phyloP scores from a whole-genome alignment of 2,888 invertebrate genomes.

The Ephialtes manifestator region DNA sequence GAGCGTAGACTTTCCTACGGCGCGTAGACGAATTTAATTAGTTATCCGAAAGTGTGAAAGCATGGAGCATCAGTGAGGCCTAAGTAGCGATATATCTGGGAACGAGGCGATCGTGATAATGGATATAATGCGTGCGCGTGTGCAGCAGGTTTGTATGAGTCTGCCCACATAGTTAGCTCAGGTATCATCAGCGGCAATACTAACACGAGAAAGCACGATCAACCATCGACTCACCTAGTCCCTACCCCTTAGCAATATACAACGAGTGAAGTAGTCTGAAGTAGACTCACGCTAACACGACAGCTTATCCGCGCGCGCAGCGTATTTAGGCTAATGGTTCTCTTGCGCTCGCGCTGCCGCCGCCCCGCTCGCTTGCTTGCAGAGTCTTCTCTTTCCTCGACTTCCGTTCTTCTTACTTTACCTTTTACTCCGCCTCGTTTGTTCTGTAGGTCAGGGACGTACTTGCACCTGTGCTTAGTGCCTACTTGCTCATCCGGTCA shows the following conservation, averaged over 20 bases:
- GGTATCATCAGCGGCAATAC: not conserved
- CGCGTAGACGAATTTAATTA: constrained; percentile 71
- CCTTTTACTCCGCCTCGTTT: constrained; percentile 66
- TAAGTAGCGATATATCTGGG: constrained; percentile 72
- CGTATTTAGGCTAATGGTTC: constrained; percentile 65
- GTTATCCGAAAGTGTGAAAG: constrained; percentile 76
- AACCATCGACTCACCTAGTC: constrained; percentile 16
- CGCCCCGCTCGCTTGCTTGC: constrained; percentile 6
- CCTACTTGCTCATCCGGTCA: constrained; percentile 57
- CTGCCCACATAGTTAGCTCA: not conserved
- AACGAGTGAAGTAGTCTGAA: not conserved
- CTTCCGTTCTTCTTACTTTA: constrained; percentile 68
- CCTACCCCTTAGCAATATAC: not conserved
- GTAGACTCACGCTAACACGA: constrained; percentile 9
- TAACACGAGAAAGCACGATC: constrained; percentile 6
- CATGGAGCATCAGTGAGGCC: constrained; percentile 16
- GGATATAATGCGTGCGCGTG: constrained; percentile 39
- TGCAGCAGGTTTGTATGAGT: constrained; percentile 4
- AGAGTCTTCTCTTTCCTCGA: constrained; percentile 58
- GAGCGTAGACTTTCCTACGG: constrained; percentile 52
- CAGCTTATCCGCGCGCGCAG: constrained; percentile 38
- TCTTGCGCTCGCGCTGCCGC: constrained; percentile 6
- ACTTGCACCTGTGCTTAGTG: constrained; percentile 62
- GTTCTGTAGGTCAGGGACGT: constrained; percentile 75
- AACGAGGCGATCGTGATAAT: constrained; percentile 74